phyloP scores from a whole-genome alignment of 2,888 invertebrate species.

The Megaustenia siamemsis region DNA sequence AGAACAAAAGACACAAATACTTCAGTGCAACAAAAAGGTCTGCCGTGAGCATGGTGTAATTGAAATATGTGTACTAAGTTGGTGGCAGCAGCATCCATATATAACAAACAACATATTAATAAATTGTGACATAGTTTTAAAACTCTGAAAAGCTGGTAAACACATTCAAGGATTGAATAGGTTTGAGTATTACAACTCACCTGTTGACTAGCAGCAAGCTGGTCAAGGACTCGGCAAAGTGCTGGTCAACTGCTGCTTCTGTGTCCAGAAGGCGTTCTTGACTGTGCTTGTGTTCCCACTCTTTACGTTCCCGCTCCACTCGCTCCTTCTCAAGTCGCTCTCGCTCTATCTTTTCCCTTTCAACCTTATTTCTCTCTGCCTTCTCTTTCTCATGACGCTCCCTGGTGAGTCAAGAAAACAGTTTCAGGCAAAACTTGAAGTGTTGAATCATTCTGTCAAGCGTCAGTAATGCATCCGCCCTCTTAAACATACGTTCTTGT shows the following conservation, averaged over 20 bases:
- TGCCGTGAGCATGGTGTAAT: no score
- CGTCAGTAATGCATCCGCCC: neutral
- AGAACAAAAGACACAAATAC: no score
- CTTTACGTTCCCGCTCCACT: conserved; percentile 83
- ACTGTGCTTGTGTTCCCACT: conserved; percentile 65
- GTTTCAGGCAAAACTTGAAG: neutral
- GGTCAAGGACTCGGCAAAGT: conserved; percentile 91
- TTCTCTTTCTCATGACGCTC: conserved; percentile 69
- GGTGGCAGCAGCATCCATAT: neutral
- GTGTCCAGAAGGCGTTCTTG: conserved; percentile 73
- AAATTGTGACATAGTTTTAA: no score
- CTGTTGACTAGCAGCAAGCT: conserved; percentile 65
- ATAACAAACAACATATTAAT: neutral
- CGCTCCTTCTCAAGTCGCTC: conserved; percentile 70
- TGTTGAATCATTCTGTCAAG: neutral
- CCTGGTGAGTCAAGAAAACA: conserved; percentile 55
- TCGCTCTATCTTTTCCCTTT: conserved; percentile 78
- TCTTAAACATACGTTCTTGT: neutral
- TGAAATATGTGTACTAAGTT: no score
- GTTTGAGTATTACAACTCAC: conserved; percentile 16
- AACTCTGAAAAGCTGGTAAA: no score
- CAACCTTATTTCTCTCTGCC: conserved; percentile 71
- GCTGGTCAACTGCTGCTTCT: conserved; percentile 85
- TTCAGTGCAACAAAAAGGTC: no score
- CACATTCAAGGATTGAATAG: neutral